Evolutionary conservation across 2,797 vertebrate genomes (phyloP), one percentile per base, ranked within the genome.

Genomic region (Artibeus lituratus): DNA sequence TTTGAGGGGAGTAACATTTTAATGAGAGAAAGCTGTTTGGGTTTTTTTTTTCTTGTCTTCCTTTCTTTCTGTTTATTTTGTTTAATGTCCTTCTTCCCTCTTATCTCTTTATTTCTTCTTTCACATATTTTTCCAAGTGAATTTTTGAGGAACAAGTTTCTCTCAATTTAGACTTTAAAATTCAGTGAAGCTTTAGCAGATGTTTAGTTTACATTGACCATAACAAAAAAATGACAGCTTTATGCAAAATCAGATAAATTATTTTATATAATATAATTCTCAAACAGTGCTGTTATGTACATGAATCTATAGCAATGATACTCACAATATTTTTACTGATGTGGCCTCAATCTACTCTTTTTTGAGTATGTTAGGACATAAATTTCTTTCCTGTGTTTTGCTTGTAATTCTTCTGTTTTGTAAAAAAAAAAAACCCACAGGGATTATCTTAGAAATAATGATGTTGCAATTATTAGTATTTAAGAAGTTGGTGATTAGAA

Each of bases 161-260:
- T 10, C 21, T 35, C 57, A 35, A 81, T 78, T 87, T 57, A 51
- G 11, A 57, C 53, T 72, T 93, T 65, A 86, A 93, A 90, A 84
- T 21, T 39, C 15, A 12, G 0, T 84, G 22, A 72, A 5, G 57
- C 0, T 0, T 87, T 72, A 67, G 42, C 2, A 42, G 35, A 16
- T 85, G 22, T 77, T 57, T 69, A 51, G 35, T 88, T 94, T 65
- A 53, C 57, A 1, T 8, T 76, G 57, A 57, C 1, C 1, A 26
- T 26, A 62, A 74, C 0, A 11, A 92, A 35, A 29, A 73, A 87
- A 95, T 57, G 8, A 57, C 1, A 24, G 0, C 6, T 62, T 67
- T 91, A 21, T 39, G 8, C 4, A 47, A 39, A 70, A 87, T 42
- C 24, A 73, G 14, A 59, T 76, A 57, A 22, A 3, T 3, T 0